Base-by-base conservation (phyloP, 2,888 invertebrate genomes). In the Oscheius myriophilus region DNA sequence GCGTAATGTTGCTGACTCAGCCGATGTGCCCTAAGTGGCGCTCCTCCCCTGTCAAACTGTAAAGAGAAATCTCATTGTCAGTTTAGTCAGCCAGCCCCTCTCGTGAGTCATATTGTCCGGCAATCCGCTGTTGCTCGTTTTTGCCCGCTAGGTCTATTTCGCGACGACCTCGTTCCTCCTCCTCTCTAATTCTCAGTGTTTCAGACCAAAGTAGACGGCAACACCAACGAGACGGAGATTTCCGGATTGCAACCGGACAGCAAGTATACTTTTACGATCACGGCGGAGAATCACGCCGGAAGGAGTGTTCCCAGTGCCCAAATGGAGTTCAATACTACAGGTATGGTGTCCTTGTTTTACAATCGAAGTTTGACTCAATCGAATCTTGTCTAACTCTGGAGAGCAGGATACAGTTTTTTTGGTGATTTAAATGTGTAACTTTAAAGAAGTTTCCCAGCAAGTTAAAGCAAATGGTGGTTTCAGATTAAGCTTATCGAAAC, bases 221-320 rank as follows among this genome's bases (percentile, higher is more conserved):
- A 43, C 26, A 18, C 46, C 53, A 53, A 43, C 21, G 33, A 42
- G 49, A 52, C 67, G 14, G 59, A 49, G 33, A 45, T 82, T 14
- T 69, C 65, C 9, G 78, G 72, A n/a, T 67, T 84, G 21, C 46
- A 59, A n/a, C 59, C 75, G 39, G 73, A 77, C 57, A 70, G 71
- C 23, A 67, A 73, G 12, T 84, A 84, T 65, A 52, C 70, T 9
- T 69, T 82, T 14, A 66, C 67, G 9, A 72, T 80, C 14, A 62
- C 74, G 16, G 83, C 84, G 4, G 80, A 79, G 57, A 84, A 84
- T 53, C 62, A 69, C 16, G 81, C 76, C 26, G 81, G 83, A 63
- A 70, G 75, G 53, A 80, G 80, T 67, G 61, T 72, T 39, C 65
- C 63, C 26, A 82, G 82, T 54, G 57, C 65, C 25, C 65, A 71